phyloP scores from a whole-genome alignment of 2,888 invertebrate genomes.

The Acleris laterana region DNA sequence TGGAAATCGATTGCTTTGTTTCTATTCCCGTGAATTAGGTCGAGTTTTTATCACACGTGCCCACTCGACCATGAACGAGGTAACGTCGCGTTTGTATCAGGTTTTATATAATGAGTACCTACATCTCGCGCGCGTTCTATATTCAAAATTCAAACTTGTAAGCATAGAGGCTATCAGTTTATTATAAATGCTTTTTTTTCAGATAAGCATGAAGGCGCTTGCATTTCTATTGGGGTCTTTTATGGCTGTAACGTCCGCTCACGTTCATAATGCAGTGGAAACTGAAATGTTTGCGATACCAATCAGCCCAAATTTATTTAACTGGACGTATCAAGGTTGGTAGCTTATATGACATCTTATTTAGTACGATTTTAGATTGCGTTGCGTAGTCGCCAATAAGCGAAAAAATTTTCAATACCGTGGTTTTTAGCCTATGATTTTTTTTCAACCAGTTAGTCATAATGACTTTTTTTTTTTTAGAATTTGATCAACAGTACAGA shows the following conservation, averaged over 20 bases:
- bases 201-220: slow-evolving; percentile 35
- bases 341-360: slow-evolving; percentile 18
- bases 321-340: slow-evolving; percentile 90
- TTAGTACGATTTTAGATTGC: not conserved
- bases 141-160: slow-evolving; percentile 11
- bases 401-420: not conserved
- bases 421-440: too few relatives aligned
- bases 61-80: slow-evolving; percentile 36
- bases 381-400: not conserved
- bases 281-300: slow-evolving; percentile 92
- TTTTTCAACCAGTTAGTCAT: slow-evolving; percentile 5
- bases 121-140: not conserved
- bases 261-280: slow-evolving; percentile 83
- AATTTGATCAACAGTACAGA: slow-evolving; percentile 85
- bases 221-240: slow-evolving; percentile 33
- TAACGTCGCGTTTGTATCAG: slow-evolving; percentile 12
- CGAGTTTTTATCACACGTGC: slow-evolving; percentile 45
- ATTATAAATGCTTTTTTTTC: slow-evolving; percentile 26
- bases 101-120: not conserved
- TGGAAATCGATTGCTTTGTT: slow-evolving; percentile 72
- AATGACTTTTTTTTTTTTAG: slow-evolving; percentile 50
- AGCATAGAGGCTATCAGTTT: slow-evolving; percentile 37
- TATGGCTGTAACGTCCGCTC: slow-evolving; percentile 38
- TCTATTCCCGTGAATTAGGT: slow-evolving; percentile 66
- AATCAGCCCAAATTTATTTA: slow-evolving; percentile 90